Base-by-base conservation (phyloP, 2,888 invertebrate genomes). In the Zootermopsis nevadensis region DNA sequence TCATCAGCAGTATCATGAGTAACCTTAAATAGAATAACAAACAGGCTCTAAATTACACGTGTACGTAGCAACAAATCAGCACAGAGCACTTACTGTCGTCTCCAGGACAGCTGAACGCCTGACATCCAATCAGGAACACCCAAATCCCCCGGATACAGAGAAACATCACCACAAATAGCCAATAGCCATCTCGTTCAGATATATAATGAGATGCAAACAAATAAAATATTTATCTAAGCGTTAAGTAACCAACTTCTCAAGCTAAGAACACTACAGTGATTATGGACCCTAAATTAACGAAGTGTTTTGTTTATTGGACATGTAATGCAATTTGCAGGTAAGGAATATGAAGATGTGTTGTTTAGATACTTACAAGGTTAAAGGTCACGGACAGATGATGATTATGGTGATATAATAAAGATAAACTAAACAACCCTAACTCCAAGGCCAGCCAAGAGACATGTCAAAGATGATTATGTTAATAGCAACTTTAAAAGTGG, bases 191-290 rank as follows among this genome's bases (percentile, higher is more conserved):
- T 66, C n/a, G 27, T 27, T 27, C 10, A 66, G 1, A 66, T 27
- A n/a, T n/a, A 66, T 66, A 66, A 66, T 66, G 66, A 66, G 66
- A 66, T 66, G 30, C 66, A 66, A 27, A 27, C 66, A 66, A 66
- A 66, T 66, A n/a, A 66, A 27, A 15, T 66, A 27, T 30, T 66
- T 7, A n/a, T n/a, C 30, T 0, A 4, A 66, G 7, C 10, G n/a
- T 27, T 27, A 66, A 66, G 30, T 66, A 30, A 66, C 30, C 1
- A 27, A n/a, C 4, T 27, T 66, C 12, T 66, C 30, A 4, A 27
- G 66, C 27, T 27, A 27, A 27, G 66, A 27, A 10, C 27, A 66
- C 27, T 66, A 27, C 6, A 19, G 27, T 12, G 27, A 66, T 27
- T 0, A 15, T 66, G 66, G 27, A 66, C 1, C 27, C 1, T 8